A percentile compares a stretch with the other conserved stretches of the same genome.
These are phyloP conservation scores for Megaceryle maxima DNA, from an alignment of 2,113 vertebrate genomes.

Conservation along the genomic window DNA sequence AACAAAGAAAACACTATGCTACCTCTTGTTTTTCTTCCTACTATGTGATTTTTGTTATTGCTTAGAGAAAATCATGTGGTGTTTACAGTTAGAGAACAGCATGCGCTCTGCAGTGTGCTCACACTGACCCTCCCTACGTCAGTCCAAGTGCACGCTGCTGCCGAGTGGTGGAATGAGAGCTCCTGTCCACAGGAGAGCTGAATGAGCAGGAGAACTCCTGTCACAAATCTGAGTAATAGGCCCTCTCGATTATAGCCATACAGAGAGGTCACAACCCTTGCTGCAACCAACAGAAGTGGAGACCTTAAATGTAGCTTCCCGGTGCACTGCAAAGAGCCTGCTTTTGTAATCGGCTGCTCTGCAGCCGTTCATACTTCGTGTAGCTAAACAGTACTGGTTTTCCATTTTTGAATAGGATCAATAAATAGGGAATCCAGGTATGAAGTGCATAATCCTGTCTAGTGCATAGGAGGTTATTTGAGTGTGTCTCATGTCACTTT, in stretches of 20 bases:
- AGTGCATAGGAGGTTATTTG: background rate
- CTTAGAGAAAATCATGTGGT: background rate
- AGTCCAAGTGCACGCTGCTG: background rate
- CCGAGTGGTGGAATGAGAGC: background rate
- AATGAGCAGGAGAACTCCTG: background rate
- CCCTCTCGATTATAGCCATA: rapidly evolving
- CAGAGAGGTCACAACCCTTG: background rate
- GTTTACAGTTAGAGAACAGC: background rate
- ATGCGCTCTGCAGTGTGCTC: background rate
- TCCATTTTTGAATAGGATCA: background rate
- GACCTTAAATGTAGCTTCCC: background rate
- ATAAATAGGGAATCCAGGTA: background rate
- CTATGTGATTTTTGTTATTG: background rate
- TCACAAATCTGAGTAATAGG: background rate
- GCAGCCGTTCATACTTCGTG: background rate
- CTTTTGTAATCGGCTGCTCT: background rate
- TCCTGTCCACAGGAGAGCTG: background rate
- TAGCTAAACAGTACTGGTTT: background rate
- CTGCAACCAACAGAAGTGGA: background rate
- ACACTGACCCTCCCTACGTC: rapidly evolving
- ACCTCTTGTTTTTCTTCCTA: background rate
- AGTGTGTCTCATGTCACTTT: rapidly evolving
- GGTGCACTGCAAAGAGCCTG: background rate
- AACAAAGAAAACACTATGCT: background rate
- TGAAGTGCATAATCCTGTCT: background rate